Evolutionary conservation across 2,888 invertebrate genomes (phyloP).

Genomic region (Drepana falcataria): DNA sequence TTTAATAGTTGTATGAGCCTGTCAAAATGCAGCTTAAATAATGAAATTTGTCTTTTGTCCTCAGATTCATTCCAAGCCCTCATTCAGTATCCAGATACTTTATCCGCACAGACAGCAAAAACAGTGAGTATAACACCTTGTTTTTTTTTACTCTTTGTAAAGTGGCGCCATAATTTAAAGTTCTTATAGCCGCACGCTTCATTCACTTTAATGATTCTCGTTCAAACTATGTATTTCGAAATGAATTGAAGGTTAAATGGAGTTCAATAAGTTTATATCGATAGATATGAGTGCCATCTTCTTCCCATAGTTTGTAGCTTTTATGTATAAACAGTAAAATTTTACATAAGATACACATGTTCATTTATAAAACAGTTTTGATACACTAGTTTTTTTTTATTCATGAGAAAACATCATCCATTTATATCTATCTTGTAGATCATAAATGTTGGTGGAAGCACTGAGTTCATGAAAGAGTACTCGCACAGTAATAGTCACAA

Average conservation of each 20-base stretch:
- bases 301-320: not conserved
- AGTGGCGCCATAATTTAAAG: constrained; percentile 70
- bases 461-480: constrained; percentile 4
- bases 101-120: constrained; percentile 98
- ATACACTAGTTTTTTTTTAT: too few relatives aligned
- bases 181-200: constrained; percentile 68
- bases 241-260: constrained; percentile 47
- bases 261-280: constrained; percentile 35
- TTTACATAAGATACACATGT: too few relatives aligned
- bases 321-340: not conserved
- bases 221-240: constrained; percentile 61
- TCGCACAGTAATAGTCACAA: constrained; percentile 23
- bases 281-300: constrained; percentile 16
- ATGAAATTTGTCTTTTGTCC: constrained; percentile 48
- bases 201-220: constrained; percentile 68
- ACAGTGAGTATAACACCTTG: constrained; percentile 82
- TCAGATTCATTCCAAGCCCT: constrained; percentile 98
- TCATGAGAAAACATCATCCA: too few relatives aligned
- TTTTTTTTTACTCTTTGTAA: constrained; percentile 69
- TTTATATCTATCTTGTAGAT: not conserved
- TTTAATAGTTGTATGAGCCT: not conserved
- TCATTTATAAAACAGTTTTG: too few relatives aligned
- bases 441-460: not conserved
- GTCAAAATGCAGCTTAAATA: not conserved
- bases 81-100: constrained; percentile 98